Percentiles rank a stretch among this genome's conserved stretches.
Conservation (phyloP, 2,797 vertebrate species). For the Columba guinea region DNA sequence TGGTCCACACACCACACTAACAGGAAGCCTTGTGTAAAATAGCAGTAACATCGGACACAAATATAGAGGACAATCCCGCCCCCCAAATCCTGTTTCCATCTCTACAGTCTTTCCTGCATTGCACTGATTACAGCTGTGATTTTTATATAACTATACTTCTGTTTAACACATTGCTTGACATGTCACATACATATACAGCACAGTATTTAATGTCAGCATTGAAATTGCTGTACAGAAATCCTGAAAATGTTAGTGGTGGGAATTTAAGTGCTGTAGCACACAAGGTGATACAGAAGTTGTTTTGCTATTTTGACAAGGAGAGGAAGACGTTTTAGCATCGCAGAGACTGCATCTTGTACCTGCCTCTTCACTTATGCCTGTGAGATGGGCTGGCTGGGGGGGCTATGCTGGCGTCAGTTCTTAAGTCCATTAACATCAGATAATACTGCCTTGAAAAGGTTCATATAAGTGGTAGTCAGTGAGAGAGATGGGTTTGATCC, state of each 20-base stretch:
- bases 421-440: not conserved
- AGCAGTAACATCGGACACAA: not conserved
- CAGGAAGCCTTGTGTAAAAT: not conserved
- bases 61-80: not conserved
- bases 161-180: fast-evolving
- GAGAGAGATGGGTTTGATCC: not conserved
- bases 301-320: not conserved
- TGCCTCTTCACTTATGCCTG: not conserved
- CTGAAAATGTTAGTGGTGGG: not conserved
- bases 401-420: not conserved
- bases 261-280: not conserved
- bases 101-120: not conserved
- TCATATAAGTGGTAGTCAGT: not conserved
- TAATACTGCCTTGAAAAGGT: not conserved
- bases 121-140: not conserved
- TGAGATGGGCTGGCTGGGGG: not conserved
- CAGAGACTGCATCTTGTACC: not conserved
- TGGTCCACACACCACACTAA: not conserved
- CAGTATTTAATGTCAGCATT: not conserved
- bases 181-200: not conserved
- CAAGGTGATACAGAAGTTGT: not conserved
- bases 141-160: not conserved
- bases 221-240: not conserved
- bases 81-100: not conserved
- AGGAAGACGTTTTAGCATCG: not conserved